Evolutionary conservation across 2,113 vertebrate species (phyloP), one percentile per base, ranked within the genome.

Genomic region (Pedetes capensis): DNA sequence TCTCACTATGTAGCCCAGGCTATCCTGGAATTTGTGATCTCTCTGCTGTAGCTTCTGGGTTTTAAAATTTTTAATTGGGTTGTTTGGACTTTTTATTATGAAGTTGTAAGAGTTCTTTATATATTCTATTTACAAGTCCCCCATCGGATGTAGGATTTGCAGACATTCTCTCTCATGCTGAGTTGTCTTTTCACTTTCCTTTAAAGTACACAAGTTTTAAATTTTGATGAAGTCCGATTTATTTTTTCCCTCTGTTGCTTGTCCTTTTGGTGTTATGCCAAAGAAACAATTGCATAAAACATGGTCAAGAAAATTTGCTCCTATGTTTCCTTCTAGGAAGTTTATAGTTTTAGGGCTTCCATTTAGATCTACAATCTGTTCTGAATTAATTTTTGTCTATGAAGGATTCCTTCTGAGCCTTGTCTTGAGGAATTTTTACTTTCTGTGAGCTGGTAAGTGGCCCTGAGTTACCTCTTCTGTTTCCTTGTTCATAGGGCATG

Each of bases 61-160:
- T 82, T 81, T 87, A 22, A 93, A 76, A 44, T 93, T 84, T 94
- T 89, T 42, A n/a, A 29, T 71, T 87, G n/a, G 37, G n/a, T 76
- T 84, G 3, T 75, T 81, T 87, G 34, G 10, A 32, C 16, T 37
- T 88, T 94, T 59, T 81, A 23, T 87, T 78, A 71, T 80, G 84
- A 64, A 66, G 10, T 81, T 88, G 1, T 85, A 87, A 74, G 93
- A 51, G 18, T 44, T 91, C 22, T 59, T 88, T 81, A 29, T 75
- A 55, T 87, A 11, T 80, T 87, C 32, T 75, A 3, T 11, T 71
- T 89, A 32, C 22, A 64, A 69, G 22, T 51, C 13, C 39, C 53
- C 75, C 75, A 81, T 69, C 49, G 59, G 49, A 37, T 5, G n/a
- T 4, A 80, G 37, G 6, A 22, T 83, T 89, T 95, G 4, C 34